Conservation (phyloP, 2,113 vertebrate species). For the Neodontobutis hainanensis region DNA sequence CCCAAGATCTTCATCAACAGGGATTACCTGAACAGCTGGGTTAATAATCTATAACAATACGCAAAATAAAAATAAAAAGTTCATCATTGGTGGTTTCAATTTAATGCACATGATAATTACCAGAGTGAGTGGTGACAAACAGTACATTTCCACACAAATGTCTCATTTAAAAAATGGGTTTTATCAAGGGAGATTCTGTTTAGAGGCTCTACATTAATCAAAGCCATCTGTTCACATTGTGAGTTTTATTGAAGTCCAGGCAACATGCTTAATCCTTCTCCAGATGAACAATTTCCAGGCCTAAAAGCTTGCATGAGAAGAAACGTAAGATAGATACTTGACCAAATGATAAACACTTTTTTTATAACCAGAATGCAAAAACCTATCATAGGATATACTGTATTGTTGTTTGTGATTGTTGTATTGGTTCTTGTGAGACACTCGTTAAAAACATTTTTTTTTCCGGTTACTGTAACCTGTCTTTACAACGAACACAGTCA, state of each 20-base stretch:
- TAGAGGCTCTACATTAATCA: conserved; percentile 66
- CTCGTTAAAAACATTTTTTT: conserved; percentile 28
- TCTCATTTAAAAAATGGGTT: conserved; percentile 68
- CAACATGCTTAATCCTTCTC: conserved; percentile 67
- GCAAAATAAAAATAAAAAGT: conserved; percentile 3
- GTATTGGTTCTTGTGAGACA: conserved; percentile 26
- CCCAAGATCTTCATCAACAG: neutral
- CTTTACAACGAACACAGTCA: conserved; percentile 41
- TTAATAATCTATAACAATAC: neutral
- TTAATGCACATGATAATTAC: conserved; percentile 38
- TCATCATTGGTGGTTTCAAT: conserved; percentile 4
- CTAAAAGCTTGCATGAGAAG: conserved; percentile 38
- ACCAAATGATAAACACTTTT: conserved; percentile 1
- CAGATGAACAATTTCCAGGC: conserved; percentile 66
- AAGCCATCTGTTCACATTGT: conserved; percentile 74
- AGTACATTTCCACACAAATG: conserved; percentile 71
- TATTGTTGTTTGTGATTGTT: too few species aligned
- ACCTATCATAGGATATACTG: too few species aligned
- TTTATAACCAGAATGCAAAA: neutral
- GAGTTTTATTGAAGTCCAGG: conserved; percentile 70
- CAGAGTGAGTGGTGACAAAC: conserved; percentile 53
- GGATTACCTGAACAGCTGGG: neutral
- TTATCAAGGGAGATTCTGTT: conserved; percentile 64
- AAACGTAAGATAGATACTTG: conserved; percentile 36
- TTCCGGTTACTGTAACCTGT: conserved; percentile 45